A percentile compares a stretch with the other conserved stretches of the same genome.
Evolutionary conservation across 2,113 vertebrate species (phyloP).

Genomic region (Clupea harengus): DNA sequence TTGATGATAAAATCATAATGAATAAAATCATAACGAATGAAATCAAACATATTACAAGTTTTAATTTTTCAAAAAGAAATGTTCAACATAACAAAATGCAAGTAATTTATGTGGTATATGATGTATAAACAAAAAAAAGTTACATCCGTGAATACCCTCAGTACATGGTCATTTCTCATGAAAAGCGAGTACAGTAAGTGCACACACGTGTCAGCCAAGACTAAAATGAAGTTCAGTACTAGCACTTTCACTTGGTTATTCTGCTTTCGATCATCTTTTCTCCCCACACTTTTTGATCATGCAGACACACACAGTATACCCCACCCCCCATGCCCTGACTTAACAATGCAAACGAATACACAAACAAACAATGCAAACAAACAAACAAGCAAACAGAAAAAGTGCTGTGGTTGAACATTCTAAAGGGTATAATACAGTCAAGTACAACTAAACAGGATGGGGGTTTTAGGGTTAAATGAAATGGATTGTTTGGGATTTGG

Average conservation of each 20-base stretch:
- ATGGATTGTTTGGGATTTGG: not conserved
- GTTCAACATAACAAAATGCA: constrained; percentile 75
- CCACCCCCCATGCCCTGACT: constrained; percentile 54
- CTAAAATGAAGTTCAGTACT: constrained; percentile 48
- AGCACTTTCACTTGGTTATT: constrained; percentile 55
- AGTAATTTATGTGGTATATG: constrained; percentile 73
- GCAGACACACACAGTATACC: constrained; percentile 71
- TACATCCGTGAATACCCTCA: constrained; percentile 86
- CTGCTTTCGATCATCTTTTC: constrained; percentile 37
- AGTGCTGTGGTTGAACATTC: constrained; percentile 63
- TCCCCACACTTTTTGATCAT: constrained; percentile 75
- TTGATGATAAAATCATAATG: constrained; percentile 63
- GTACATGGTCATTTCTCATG: constrained; percentile 78
- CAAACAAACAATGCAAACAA: constrained; percentile 45
- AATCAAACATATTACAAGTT: constrained; percentile 63
- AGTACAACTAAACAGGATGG: constrained; percentile 61
- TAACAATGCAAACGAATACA: constrained; percentile 61
- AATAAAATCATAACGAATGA: constrained; percentile 31
- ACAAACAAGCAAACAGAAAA: constrained; percentile 51
- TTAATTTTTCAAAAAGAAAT: constrained; percentile 78
- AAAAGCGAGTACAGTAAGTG: constrained; percentile 88
- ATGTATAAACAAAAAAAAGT: constrained; percentile 74
- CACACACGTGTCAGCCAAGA: constrained; percentile 79
- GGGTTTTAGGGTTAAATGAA: constrained; percentile 56
- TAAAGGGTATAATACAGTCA: constrained; percentile 62